Evolutionary conservation across 2,113 vertebrate species (phyloP), one percentile per base, ranked within the genome.

Genomic region (Siniperca knerii): DNA sequence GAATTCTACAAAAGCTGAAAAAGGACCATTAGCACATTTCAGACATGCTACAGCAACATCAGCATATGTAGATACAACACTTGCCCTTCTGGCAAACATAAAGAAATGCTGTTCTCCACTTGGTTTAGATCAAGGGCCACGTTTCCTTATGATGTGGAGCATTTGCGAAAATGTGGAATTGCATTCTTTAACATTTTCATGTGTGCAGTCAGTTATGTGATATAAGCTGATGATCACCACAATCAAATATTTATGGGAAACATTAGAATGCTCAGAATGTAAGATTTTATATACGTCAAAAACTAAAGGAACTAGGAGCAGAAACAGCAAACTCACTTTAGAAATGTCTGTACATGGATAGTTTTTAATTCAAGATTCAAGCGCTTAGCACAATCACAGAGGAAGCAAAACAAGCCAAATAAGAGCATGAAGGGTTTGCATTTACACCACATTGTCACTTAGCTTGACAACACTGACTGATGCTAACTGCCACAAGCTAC

Each of bases 401-500:
- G 11, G 62, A 52, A 52, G 8, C 44, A 33, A 52, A 60, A 9
- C 29, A 62, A 21, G 42, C 40, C 25, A 73, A 35, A 62, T 64
- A 70, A 68, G 79, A 54, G 44, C 18, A 78, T 40, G 40, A 68
- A 61, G 8, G 12, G n/a, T 74, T 75, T 65, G 54, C 62, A 69
- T 81, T 48, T 48, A 57, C 46, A 70, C 8, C 65, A 68, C 8
- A 5, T 46, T 54, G 72, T 78, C 74, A 79, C 77, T 73, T 54
- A 44, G 55, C 55, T 15, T 54, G 29, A 74, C 75, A 75, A 69
- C 69, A 8, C 64, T 76, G 82, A 89, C 58, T 42, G 74, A 85
- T 61, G 73, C 72, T 82, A 87, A 88, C 75, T 82, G 74, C 81
- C 78, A 78, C 25, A n/a, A 80, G 72, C 70, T 85, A 57, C 40